phyloP scores from a whole-genome alignment of 2,888 invertebrate genomes.

The Scaptomyza tumidula region DNA sequence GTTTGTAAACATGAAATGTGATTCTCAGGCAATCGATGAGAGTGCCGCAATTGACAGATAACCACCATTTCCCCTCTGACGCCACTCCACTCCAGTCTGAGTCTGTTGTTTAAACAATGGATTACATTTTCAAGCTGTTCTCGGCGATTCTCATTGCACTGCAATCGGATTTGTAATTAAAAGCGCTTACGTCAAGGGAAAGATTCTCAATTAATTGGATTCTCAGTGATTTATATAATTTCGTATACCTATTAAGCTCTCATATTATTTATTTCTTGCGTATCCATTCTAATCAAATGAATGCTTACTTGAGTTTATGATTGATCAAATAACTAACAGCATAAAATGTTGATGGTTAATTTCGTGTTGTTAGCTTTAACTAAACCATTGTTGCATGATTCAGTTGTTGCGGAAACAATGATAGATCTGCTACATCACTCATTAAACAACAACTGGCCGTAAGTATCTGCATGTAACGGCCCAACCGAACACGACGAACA shows the following conservation, averaged over 20 bases:
- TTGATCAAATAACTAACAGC: constrained; percentile 10
- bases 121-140: not conserved
- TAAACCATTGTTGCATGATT: not conserved
- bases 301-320: not conserved
- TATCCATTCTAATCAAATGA: not conserved
- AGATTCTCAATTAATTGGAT: too few relatives aligned
- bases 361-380: constrained; percentile 9
- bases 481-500: constrained; percentile 43
- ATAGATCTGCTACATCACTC: constrained; percentile 38
- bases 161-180: constrained; percentile 1
- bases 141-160: constrained; percentile 12
- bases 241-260: too few relatives aligned
- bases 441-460: constrained; percentile 21
- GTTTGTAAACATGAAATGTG: constrained; percentile 45
- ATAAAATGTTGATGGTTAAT: constrained; percentile 5
- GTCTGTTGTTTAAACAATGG: not conserved
- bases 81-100: not conserved
- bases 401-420: constrained; percentile 18
- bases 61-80: not conserved
- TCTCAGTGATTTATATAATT: too few relatives aligned
- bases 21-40: constrained; percentile 40
- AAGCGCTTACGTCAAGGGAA: not conserved
- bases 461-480: not conserved
- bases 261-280: too few relatives aligned
- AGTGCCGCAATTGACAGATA: constrained; percentile 21